A percentile compares a stretch with the other conserved stretches of the same genome.
Conservation (phyloP, 2,113 vertebrate genomes). For the Oophaga pumilio region DNA sequence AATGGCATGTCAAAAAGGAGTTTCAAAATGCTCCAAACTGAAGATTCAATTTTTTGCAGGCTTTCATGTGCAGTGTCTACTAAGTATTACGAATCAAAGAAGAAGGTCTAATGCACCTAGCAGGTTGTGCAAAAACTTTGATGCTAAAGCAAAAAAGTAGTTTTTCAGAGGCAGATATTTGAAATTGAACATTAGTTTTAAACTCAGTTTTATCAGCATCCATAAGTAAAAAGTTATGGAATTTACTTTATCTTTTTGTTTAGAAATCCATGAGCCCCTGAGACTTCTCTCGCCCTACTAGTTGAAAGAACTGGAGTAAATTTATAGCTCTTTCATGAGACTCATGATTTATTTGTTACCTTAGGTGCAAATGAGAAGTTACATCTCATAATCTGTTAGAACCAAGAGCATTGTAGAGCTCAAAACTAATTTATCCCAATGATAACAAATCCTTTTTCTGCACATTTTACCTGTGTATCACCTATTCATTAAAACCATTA, state of each 20-base stretch:
- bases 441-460: not conserved
- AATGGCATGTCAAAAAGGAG: too few species aligned
- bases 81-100: too few species aligned
- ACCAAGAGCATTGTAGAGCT: not conserved
- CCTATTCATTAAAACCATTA: not conserved
- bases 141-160: too few species aligned
- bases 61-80: too few species aligned
- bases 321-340: constrained; percentile 26
- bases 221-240: not conserved
- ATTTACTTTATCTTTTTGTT: constrained; percentile 32
- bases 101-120: too few species aligned
- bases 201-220: not conserved
- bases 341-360: constrained; percentile 36
- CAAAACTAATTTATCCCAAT: constrained; percentile 23
- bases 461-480: not conserved
- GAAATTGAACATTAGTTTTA: not conserved
- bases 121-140: too few species aligned
- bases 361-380: constrained; percentile 31
- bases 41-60: too few species aligned
- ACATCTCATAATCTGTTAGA: not conserved
- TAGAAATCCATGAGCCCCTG: constrained; percentile 12
- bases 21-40: too few species aligned
- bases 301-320: not conserved
- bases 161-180: not conserved
- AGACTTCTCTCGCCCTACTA: constrained; percentile 36